phyloP scores from a whole-genome alignment of 1,140 invertebrate genomes.

The Zaprionus taronus region DNA sequence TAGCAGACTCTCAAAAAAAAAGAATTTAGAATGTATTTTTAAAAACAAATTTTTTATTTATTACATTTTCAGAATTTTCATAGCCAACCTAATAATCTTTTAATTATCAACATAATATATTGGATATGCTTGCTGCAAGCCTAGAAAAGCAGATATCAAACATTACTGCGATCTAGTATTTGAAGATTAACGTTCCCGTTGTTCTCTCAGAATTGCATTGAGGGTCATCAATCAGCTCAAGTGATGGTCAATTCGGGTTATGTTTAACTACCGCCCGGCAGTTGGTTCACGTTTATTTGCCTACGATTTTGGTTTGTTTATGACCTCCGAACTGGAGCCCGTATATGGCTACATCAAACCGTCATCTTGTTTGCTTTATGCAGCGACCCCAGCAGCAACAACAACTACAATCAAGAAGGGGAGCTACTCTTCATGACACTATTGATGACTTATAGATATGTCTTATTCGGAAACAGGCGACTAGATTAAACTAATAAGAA shows the following conservation, averaged over 20 bases:
- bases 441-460: not conserved
- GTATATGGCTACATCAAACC: conserved; percentile 14
- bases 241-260: conserved; percentile 25
- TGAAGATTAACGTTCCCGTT: not conserved
- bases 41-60: not conserved
- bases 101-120: no score
- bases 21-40: not conserved
- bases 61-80: not conserved
- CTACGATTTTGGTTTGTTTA: conserved; percentile 39
- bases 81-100: not conserved
- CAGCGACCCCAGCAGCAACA: not conserved
- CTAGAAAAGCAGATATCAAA: no score
- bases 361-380: conserved; percentile 21
- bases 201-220: not conserved
- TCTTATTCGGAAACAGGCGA: not conserved
- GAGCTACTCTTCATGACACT: accelerated
- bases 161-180: no score
- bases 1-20: not conserved
- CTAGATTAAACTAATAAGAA: not conserved
- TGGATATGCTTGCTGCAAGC: no score
- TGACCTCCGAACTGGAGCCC: conserved; percentile 13
- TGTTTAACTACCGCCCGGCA: conserved; percentile 18
- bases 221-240: conserved; percentile 28
- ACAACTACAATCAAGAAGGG: not conserved
- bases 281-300: conserved; percentile 25